These are phyloP conservation scores for Acrocera orbiculus DNA, from an alignment of 2,888 invertebrate genomes.

Conservation along the genomic window DNA sequence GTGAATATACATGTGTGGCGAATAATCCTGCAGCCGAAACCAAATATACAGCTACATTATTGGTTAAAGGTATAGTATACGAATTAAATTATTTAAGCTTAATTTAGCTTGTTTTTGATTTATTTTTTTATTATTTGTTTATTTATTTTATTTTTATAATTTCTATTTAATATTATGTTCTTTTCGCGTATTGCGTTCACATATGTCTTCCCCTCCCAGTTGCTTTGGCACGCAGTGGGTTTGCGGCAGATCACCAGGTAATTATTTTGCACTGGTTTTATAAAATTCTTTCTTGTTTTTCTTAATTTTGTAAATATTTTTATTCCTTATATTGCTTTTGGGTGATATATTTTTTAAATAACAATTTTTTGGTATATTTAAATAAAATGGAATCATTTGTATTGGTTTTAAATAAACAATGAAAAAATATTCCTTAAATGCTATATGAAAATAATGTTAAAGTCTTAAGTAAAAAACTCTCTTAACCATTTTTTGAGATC, in stretches of 20 bases:
- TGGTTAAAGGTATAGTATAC: slow-evolving; percentile 59
- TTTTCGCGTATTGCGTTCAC: slow-evolving; percentile 15
- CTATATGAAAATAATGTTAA: too few relatives aligned
- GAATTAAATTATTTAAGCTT: slow-evolving; percentile 16
- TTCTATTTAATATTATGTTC: slow-evolving; percentile 6
- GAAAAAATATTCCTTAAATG: too few relatives aligned
- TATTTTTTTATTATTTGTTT: slow-evolving; percentile 9
- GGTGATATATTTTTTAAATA: too few relatives aligned
- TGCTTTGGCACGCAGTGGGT: slow-evolving; percentile 46
- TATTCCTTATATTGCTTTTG: too few relatives aligned
- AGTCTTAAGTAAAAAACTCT: too few relatives aligned
- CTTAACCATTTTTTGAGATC: too few relatives aligned
- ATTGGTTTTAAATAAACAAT: too few relatives aligned
- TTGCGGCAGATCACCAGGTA: slow-evolving; percentile 39
- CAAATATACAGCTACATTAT: slow-evolving; percentile 60
- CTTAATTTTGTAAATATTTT: neutral
- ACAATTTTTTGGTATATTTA: too few relatives aligned
- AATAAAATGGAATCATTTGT: too few relatives aligned
- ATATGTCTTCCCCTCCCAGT: slow-evolving; percentile 25
- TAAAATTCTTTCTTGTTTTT: slow-evolving; percentile 11
- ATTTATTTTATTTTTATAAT: slow-evolving; percentile 11
- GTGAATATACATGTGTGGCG: slow-evolving; percentile 62
- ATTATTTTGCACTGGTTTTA: slow-evolving; percentile 51
- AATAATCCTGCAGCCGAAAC: slow-evolving; percentile 62
- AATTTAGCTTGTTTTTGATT: slow-evolving; percentile 1